These are phyloP conservation scores for Cyprinodon diabolis DNA, from an alignment of 2,797 vertebrate species.

Conservation along the genomic window DNA sequence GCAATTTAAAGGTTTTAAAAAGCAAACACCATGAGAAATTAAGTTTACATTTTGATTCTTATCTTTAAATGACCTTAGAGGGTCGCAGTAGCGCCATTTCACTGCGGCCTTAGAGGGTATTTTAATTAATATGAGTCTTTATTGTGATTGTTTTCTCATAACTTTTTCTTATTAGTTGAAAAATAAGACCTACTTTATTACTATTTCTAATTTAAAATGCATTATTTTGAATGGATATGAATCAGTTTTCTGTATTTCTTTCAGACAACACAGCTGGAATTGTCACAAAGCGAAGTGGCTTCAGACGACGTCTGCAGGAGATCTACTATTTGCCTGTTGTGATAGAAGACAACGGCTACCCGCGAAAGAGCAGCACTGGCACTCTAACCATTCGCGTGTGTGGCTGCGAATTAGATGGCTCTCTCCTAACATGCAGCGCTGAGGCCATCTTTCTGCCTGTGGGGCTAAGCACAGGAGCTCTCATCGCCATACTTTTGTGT, in stretches of 20 bases:
- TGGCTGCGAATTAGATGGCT: slow-evolving; percentile 90
- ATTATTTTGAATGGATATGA: background rate
- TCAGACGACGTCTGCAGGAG: slow-evolving; percentile 90
- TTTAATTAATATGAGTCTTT: slow-evolving; percentile 39
- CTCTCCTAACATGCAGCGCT: slow-evolving; percentile 92
- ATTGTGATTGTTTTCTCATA: slow-evolving; percentile 39
- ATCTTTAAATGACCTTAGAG: slow-evolving; percentile 25
- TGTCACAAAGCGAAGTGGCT: slow-evolving; percentile 88
- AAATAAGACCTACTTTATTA: background rate
- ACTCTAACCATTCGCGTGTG: slow-evolving; percentile 96
- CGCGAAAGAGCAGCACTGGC: slow-evolving; percentile 93
- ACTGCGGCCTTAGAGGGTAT: slow-evolving; percentile 21
- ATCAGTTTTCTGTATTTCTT: slow-evolving; percentile 8
- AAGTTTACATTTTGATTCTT: slow-evolving; percentile 22
- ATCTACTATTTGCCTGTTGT: slow-evolving; percentile 90
- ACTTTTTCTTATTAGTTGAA: slow-evolving; percentile 43
- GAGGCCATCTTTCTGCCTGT: slow-evolving; percentile 97
- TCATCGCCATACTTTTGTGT: slow-evolving; percentile 95
- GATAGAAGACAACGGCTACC: slow-evolving; percentile 94
- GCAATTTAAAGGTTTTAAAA: slow-evolving; percentile 27
- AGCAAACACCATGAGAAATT: slow-evolving; percentile 43
- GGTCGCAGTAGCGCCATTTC: no score
- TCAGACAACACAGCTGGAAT: slow-evolving; percentile 96
- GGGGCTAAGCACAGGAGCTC: slow-evolving; percentile 95
- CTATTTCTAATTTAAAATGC: background rate